Conservation (phyloP, 53 echinoderm and acorn worm species). For the Henricia sp. region DNA sequence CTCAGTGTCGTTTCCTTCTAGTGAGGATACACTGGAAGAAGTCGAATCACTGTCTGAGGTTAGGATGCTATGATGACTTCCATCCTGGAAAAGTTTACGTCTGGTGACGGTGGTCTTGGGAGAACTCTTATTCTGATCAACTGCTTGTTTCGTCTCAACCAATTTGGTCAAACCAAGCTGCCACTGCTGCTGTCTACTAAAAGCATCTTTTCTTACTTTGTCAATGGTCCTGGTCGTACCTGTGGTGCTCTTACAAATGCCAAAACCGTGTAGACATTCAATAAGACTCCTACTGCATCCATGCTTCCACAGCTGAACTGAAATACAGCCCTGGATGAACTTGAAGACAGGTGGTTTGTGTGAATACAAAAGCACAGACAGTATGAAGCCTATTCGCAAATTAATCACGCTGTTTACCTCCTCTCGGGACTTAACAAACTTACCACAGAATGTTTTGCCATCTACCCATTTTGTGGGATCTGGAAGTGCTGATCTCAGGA, state of each 20-base stretch:
- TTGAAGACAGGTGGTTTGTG: background rate
- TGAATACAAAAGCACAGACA: background rate
- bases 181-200: background rate
- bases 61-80: too few relatives aligned
- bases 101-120: too few relatives aligned
- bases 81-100: too few relatives aligned
- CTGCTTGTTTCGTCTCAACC: too few relatives aligned
- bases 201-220: background rate
- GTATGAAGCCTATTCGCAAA: background rate
- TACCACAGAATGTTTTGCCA: background rate
- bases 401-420: background rate
- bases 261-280: background rate
- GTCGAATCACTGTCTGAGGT: too few relatives aligned
- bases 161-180: too few relatives aligned
- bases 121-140: too few relatives aligned
- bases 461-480: background rate
- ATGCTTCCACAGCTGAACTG: slow-evolving; percentile 5
- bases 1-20: too few relatives aligned
- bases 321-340: background rate
- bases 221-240: background rate
- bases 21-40: too few relatives aligned
- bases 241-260: background rate
- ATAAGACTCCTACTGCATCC: slow-evolving; percentile 1
- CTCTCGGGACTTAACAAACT: background rate
- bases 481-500: background rate